Conservation (phyloP, 2,888 invertebrate species). For the Phengaris arion region DNA sequence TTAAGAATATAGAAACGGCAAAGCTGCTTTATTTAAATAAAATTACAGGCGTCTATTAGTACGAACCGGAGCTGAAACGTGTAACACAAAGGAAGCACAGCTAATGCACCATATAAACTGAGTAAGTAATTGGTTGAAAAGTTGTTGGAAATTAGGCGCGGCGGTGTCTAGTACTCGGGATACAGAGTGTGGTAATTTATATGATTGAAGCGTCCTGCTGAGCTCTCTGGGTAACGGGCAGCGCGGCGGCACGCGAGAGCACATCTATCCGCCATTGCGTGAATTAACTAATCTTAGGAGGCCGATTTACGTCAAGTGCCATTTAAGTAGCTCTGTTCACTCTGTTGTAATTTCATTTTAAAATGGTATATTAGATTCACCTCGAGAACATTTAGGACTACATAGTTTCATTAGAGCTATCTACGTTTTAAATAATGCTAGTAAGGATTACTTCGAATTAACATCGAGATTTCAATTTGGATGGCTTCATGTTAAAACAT, state of each 20-base stretch:
- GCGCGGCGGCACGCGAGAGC: not conserved
- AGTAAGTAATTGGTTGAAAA: constrained; percentile 25
- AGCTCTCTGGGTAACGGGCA: not conserved
- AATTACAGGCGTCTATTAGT: not conserved
- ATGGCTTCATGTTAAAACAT: too few relatives aligned
- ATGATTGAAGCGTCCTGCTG: constrained; percentile 25
- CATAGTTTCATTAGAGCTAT: too few relatives aligned
- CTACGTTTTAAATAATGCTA: too few relatives aligned
- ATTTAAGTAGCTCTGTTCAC: not conserved
- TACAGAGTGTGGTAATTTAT: constrained; percentile 24
- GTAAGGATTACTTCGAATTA: too few relatives aligned
- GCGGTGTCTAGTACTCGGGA: not conserved
- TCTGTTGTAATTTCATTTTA: not conserved
- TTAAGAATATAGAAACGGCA: too few relatives aligned
- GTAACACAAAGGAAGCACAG: not conserved
- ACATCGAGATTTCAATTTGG: too few relatives aligned
- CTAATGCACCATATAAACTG: not conserved
- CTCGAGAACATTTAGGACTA: too few relatives aligned
- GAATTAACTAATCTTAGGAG: constrained; percentile 4
- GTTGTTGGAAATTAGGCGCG: constrained; percentile 15
- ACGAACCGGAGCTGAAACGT: not conserved
- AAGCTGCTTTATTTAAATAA: not conserved
- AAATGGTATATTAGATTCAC: not conserved
- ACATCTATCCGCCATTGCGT: constrained; percentile 9
- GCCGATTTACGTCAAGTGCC: not conserved